A percentile compares a stretch with the other conserved stretches of the same genome.
These are phyloP conservation scores for Bubo blakistoni DNA, from an alignment of 2,113 vertebrate genomes.

Conservation along the genomic window DNA sequence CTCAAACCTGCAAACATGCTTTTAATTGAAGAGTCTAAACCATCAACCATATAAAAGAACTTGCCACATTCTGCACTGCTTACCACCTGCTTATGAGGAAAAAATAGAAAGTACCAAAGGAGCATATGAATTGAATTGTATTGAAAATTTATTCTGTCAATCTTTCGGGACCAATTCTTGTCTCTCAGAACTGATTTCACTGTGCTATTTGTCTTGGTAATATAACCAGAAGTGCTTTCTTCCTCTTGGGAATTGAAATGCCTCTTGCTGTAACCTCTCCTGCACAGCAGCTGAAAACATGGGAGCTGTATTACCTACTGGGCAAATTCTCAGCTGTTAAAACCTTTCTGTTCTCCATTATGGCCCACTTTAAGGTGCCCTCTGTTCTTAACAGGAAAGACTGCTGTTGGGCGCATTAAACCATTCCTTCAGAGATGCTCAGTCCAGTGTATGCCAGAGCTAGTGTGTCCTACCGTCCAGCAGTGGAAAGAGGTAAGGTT, in stretches of 20 bases:
- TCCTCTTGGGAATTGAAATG: slow-evolving; percentile 45
- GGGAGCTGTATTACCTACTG: not conserved
- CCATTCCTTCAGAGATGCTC: not conserved
- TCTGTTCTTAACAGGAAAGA: not conserved
- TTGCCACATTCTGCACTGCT: not conserved
- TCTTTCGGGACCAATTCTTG: slow-evolving; percentile 43
- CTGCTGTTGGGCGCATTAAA: not conserved
- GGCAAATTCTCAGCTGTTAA: not conserved
- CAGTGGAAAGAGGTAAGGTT: not conserved
- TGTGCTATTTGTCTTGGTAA: slow-evolving; percentile 52
- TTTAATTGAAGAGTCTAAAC: slow-evolving; percentile 17
- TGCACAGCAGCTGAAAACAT: not conserved
- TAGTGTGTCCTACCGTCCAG: not conserved
- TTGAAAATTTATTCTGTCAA: slow-evolving; percentile 56
- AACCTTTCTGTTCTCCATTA: not conserved
- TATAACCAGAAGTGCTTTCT: slow-evolving; percentile 50
- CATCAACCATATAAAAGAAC: not conserved
- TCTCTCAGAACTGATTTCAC: slow-evolving; percentile 49
- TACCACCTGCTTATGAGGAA: not conserved
- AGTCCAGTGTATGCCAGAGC: not conserved
- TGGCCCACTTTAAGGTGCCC: not conserved
- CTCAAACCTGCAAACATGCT: not conserved
- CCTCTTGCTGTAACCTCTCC: slow-evolving; percentile 15
- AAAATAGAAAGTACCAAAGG: not conserved
- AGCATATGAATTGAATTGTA: slow-evolving; percentile 43